These are phyloP conservation scores for Temnothorax curvispinosus DNA, from an alignment of 1,140 invertebrate species.

Conservation along the genomic window DNA sequence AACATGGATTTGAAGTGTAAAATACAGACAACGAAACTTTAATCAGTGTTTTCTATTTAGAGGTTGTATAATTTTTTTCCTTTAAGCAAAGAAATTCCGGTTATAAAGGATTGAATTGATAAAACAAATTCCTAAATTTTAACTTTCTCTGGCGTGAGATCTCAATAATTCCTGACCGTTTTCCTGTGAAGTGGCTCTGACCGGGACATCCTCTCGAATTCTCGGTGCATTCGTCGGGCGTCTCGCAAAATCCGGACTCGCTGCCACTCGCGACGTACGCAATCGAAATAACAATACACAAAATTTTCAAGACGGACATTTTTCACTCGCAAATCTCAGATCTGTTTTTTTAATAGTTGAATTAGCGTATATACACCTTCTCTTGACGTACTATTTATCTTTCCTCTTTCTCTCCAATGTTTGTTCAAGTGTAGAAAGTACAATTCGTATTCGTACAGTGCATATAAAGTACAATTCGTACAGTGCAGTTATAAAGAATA, in stretches of 20 bases:
- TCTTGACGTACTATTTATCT: no score
- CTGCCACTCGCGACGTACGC: background rate
- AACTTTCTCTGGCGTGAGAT: background rate
- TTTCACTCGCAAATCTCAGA: background rate
- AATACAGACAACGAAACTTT: background rate
- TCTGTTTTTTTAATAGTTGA: no score
- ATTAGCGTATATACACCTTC: no score
- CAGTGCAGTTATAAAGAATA: background rate
- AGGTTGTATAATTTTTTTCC: background rate
- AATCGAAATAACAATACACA: background rate
- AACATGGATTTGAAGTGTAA: background rate
- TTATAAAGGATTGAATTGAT: background rate
- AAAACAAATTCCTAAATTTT: background rate
- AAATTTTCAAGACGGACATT: slow-evolving; percentile 9
- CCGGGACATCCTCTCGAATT: slow-evolving; percentile 46
- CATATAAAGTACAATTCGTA: no score
- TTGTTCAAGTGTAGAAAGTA: background rate
- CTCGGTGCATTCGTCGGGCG: slow-evolving; percentile 20
- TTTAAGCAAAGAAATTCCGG: background rate
- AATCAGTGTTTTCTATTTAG: background rate
- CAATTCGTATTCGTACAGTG: no score
- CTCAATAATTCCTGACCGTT: slow-evolving; percentile 61
- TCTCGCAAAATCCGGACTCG: slow-evolving; percentile 63
- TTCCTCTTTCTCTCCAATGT: no score
- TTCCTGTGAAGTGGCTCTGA: slow-evolving; percentile 51